Percentiles rank a stretch among this genome's conserved stretches.
phyloP scores from a whole-genome alignment of 2,888 invertebrate species.

The Petrophora chlorosata region DNA sequence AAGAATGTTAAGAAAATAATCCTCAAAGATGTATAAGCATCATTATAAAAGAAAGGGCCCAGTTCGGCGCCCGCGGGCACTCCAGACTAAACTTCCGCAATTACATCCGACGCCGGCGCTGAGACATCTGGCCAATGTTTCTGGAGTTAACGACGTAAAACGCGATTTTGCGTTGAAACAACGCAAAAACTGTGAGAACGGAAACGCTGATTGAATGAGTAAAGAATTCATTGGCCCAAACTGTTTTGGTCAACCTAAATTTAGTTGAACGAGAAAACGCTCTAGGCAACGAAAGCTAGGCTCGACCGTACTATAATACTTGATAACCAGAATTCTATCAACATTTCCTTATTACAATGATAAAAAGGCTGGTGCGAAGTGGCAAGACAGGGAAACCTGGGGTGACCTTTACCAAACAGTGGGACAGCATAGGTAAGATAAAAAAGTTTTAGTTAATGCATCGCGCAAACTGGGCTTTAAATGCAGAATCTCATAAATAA shows the following conservation, averaged over 20 bases:
- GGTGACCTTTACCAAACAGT: too few relatives aligned
- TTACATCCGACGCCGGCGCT: conserved; percentile 57
- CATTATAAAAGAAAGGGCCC: conserved; percentile 37
- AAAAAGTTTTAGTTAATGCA: too few relatives aligned
- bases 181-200: conserved; percentile 23
- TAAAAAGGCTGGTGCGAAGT: too few relatives aligned
- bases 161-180: conserved; percentile 17
- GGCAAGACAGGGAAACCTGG: too few relatives aligned
- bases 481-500: too few relatives aligned
- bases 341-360: background rate
- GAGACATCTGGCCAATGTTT: conserved; percentile 55
- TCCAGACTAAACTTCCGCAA: conserved; percentile 63
- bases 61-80: conserved; percentile 35
- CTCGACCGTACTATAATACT: too few relatives aligned
- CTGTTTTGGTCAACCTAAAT: conserved; percentile 4
- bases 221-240: conserved; percentile 10
- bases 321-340: too few relatives aligned
- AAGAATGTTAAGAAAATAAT: too few relatives aligned
- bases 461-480: too few relatives aligned
- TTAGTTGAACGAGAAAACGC: conserved; percentile 1
- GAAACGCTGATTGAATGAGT: conserved; percentile 19
- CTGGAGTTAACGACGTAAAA: conserved; percentile 64
- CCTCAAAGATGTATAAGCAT: background rate
- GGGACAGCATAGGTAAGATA: too few relatives aligned
- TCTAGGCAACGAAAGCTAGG: background rate